Evolutionary conservation across 2,113 vertebrate genomes (phyloP).

Genomic region (Zosterops borbonicus): DNA sequence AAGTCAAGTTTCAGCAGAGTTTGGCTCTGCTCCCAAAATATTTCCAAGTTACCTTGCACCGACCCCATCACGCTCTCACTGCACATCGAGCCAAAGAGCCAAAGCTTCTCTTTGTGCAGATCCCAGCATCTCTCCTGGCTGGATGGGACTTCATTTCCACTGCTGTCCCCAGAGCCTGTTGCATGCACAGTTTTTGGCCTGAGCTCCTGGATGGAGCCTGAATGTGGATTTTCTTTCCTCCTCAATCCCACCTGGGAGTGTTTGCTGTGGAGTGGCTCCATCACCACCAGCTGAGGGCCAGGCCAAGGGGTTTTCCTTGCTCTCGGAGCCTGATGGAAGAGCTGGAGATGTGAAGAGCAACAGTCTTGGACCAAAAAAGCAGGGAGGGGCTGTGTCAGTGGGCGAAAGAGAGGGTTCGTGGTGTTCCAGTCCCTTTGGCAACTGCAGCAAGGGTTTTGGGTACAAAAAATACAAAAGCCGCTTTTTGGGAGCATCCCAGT

Average conservation of each 20-base stretch:
- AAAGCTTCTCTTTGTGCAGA: neutral
- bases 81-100: neutral
- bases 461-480: neutral
- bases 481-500: neutral
- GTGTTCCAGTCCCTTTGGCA: constrained; percentile 11
- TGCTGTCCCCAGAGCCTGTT: neutral
- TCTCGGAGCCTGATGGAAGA: neutral
- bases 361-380: neutral
- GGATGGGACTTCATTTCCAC: neutral
- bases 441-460: neutral
- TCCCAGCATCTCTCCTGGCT: accelerated
- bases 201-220: neutral
- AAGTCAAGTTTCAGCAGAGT: neutral
- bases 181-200: neutral
- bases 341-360: neutral
- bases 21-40: neutral
- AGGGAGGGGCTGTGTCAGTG: neutral
- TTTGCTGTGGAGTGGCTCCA: neutral
- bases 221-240: neutral
- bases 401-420: neutral
- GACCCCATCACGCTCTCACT: accelerated
- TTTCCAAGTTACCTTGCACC: neutral
- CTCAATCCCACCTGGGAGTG: neutral
- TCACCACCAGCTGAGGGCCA: neutral
- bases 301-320: neutral